A percentile compares a stretch with the other conserved stretches of the same genome.
Evolutionary conservation across 92 coral and sea anemone genomes (phyloP).

Genomic region (Zoanthus gigantus): DNA sequence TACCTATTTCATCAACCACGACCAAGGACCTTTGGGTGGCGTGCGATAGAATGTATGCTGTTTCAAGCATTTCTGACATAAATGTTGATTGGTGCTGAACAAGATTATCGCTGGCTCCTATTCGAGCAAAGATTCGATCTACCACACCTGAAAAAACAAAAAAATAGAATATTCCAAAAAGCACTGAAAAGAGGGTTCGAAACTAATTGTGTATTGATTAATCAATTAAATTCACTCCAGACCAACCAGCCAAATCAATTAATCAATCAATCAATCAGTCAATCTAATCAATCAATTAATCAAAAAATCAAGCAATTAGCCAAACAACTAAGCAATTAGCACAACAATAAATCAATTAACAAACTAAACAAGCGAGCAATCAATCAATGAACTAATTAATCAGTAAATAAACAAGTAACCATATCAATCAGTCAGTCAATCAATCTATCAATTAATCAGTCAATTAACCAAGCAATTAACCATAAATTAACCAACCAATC

Average conservation of each 20-base stretch:
- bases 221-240: too few relatives aligned
- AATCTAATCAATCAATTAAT: background rate
- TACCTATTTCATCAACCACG: slow-evolving; percentile 87
- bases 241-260: too few relatives aligned
- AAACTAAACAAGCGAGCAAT: background rate
- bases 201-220: too few relatives aligned
- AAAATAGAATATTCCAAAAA: background rate
- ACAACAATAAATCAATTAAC: background rate
- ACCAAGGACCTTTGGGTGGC: slow-evolving; percentile 87
- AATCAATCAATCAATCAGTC: too few relatives aligned
- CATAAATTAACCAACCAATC: too few relatives aligned
- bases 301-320: background rate
- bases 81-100: slow-evolving; percentile 91
- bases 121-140: slow-evolving; percentile 87
- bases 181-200: too few relatives aligned
- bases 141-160: slow-evolving; percentile 66
- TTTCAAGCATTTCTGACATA: slow-evolving; percentile 91
- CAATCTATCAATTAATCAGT: too few relatives aligned
- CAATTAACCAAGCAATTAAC: background rate
- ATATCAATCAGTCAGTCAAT: too few relatives aligned
- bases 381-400: background rate
- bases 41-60: slow-evolving; percentile 82
- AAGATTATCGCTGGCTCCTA: slow-evolving; percentile 91
- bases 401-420: background rate
- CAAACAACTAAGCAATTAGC: background rate